Evolutionary conservation across 30 jellyfish, hydroid and myxozoan genomes (phyloP).

Genomic region (Aurelia aurita): DNA sequence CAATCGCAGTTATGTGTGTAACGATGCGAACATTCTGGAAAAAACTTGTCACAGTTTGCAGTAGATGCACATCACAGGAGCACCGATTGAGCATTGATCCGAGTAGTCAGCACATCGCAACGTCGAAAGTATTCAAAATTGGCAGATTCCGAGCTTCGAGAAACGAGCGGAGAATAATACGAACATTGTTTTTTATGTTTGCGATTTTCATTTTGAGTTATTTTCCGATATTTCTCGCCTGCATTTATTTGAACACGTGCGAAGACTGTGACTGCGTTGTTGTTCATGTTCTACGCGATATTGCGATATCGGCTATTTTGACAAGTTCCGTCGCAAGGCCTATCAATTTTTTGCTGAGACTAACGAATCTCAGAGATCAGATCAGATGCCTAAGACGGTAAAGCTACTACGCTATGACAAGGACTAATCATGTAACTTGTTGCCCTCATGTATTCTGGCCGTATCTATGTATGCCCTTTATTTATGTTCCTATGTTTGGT

Average conservation of each 20-base stretch:
- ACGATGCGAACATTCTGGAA: slow-evolving; percentile 76
- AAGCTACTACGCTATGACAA: too few species aligned
- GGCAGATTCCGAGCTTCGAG: slow-evolving; percentile 68
- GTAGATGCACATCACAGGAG: slow-evolving; percentile 26
- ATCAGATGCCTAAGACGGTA: not conserved
- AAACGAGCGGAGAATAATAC: slow-evolving; percentile 60
- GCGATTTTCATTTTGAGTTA: slow-evolving; percentile 59
- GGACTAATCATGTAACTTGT: too few species aligned
- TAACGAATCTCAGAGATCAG: slow-evolving; percentile 55
- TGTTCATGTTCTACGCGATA: slow-evolving; percentile 53
- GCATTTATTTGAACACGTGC: slow-evolving; percentile 69
- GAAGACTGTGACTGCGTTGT: slow-evolving; percentile 52
- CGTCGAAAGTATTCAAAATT: slow-evolving; percentile 58
- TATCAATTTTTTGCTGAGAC: slow-evolving; percentile 50
- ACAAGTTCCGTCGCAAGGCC: slow-evolving; percentile 69
- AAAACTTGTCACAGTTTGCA: slow-evolving; percentile 55
- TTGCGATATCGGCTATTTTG: slow-evolving; percentile 34
- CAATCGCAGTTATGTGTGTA: slow-evolving; percentile 57
- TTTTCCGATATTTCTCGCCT: slow-evolving; percentile 64
- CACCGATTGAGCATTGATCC: slow-evolving; percentile 64
- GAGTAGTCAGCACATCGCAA: slow-evolving; percentile 32
- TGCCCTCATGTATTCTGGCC: too few species aligned
- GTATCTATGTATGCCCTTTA: too few species aligned
- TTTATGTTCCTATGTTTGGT: too few species aligned
- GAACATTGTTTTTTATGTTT: slow-evolving; percentile 61